Evolutionary conservation across 2,797 vertebrate genomes (phyloP), one percentile per base, ranked within the genome.

Genomic region (Muscicapa comitata): DNA sequence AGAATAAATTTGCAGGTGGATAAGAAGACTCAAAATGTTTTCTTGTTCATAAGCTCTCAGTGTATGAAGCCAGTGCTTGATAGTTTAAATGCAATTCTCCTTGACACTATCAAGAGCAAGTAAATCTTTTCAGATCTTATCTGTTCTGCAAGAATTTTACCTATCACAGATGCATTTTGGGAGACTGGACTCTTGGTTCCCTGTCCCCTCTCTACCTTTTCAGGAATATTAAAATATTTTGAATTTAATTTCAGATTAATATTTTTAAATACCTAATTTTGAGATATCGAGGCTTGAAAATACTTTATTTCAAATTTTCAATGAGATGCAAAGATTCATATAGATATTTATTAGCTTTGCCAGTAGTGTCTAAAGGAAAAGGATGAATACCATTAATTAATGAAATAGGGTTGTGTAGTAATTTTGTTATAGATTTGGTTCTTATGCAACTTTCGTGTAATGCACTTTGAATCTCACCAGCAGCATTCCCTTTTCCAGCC

Each of bases 1-100:
- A 76, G 86, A 90, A 88, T 73, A 78, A 70, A 23, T 89, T 82
- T 94, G 74, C 86, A 92, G 88, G 82, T 94, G 89, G 70, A 90
- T 93, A 53, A 75, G 73, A 84, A 37, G 38, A 43, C n/a, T 88
- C 13, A 42, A 35, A 86, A 59, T 37, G 10, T 89, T 92, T 87
- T 92, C 61, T 66, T 90, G 37, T 54, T 93, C 47, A 4, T 94
- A 76, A 93, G 26, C 14, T 77, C 72, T 94, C 38, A 21, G 6
- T 43, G 80, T 47, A 37, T 0, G 0, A 71, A 42, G 68, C 23
- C 67, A 71, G 3, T 42, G 17, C 24, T 54, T 87, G 35, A 43
- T 45, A 82, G 8, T 57, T 74, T n/a, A 35, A 83, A 75, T 54
- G 17, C 10, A 6, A 75, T 67, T 77, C 17, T 89, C 38, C 43